These are phyloP conservation scores for Brienomyrus brachyistius DNA, from an alignment of 2,113 vertebrate species.

Conservation along the genomic window DNA sequence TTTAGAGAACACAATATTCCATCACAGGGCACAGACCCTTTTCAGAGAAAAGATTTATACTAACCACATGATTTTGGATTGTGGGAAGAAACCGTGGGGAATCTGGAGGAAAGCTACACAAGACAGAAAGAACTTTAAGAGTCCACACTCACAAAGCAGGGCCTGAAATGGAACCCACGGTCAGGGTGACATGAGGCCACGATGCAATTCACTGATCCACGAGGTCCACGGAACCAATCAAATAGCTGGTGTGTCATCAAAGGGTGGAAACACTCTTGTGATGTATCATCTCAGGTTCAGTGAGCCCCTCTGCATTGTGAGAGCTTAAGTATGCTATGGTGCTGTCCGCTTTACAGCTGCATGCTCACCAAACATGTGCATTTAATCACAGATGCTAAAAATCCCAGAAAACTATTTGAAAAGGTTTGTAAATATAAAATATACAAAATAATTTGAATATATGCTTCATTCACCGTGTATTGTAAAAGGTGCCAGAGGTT, in stretches of 20 bases:
- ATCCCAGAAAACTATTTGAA: background rate
- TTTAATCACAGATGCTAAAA: background rate
- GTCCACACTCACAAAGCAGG: background rate
- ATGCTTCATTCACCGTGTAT: background rate
- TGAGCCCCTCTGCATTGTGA: background rate
- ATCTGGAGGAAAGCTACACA: background rate
- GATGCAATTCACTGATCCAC: background rate
- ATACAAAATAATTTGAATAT: slow-evolving; percentile 28
- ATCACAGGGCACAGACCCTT: background rate
- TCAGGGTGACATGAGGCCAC: background rate
- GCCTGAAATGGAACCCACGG: background rate
- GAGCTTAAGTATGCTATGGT: background rate
- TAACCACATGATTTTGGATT: background rate
- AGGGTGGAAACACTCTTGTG: background rate
- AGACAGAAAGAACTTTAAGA: background rate
- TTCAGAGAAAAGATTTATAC: background rate
- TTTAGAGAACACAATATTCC: background rate
- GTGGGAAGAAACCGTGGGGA: background rate
- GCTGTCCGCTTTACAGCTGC: background rate
- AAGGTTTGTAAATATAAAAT: slow-evolving; percentile 14
- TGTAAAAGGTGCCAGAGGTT: background rate
- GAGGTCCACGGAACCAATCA: background rate
- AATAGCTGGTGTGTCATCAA: background rate
- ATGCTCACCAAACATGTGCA: background rate
- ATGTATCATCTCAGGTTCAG: background rate